Evolutionary conservation across 2,113 vertebrate species (phyloP).

Genomic region (Bubalus kerabau): DNA sequence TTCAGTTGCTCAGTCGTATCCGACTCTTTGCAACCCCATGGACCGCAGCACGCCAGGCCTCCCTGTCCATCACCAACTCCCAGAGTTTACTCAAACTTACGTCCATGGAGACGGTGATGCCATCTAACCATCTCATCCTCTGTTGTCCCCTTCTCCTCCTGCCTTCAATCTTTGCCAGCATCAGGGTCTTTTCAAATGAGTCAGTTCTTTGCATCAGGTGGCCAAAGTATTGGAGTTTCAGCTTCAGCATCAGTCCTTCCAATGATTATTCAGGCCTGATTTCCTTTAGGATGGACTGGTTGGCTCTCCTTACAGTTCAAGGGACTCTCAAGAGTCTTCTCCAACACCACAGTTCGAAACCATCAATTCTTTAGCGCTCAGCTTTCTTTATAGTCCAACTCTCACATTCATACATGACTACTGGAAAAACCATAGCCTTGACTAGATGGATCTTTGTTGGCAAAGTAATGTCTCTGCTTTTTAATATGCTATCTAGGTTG

Average conservation of each 20-base stretch:
- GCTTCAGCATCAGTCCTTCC: background rate
- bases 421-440: background rate
- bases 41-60: background rate
- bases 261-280: background rate
- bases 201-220: background rate
- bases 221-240: background rate
- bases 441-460: background rate
- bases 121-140: background rate
- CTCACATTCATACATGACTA: background rate
- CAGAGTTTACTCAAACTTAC: background rate
- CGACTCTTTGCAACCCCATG: background rate
- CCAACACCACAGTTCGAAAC: background rate
- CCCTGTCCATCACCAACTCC: background rate
- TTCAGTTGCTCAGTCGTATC: fast-evolving
- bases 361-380: background rate
- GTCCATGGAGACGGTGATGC: background rate
- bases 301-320: background rate
- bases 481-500: background rate
- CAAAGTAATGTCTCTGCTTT: background rate
- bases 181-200: background rate
- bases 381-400: background rate
- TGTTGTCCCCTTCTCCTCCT: background rate
- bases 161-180: background rate
- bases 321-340: background rate
- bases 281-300: background rate